Evolutionary conservation across 2,797 vertebrate genomes (phyloP).

Genomic region (Cercopithecus petaurista): DNA sequence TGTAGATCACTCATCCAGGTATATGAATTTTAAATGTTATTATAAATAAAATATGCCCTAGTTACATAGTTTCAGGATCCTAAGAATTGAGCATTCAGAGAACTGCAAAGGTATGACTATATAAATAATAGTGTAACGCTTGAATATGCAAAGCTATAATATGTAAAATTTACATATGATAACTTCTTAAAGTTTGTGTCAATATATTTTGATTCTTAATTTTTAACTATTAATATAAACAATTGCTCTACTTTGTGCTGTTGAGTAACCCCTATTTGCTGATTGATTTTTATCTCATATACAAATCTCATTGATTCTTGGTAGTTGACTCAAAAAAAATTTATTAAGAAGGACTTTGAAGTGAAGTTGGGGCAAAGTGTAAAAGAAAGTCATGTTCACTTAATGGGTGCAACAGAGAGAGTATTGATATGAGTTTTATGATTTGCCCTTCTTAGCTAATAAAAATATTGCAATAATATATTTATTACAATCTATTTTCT

Average conservation of each 20-base stretch:
- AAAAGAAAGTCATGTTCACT: neutral
- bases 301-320: neutral
- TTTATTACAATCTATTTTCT: neutral
- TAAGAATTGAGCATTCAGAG: neutral
- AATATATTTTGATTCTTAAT: neutral
- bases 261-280: neutral
- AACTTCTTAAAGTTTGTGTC: neutral
- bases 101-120: neutral
- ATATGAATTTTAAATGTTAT: neutral
- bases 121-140: neutral
- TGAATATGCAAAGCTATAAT: neutral
- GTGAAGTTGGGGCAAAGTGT: neutral
- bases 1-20: neutral
- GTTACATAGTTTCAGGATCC: neutral
- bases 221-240: conserved; percentile 3
- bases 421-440: neutral
- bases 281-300: neutral
- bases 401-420: neutral
- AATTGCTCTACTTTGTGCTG: neutral
- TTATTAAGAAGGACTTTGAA: neutral
- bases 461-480: neutral
- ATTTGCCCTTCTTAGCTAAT: neutral
- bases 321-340: neutral
- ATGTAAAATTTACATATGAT: neutral
- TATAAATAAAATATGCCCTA: neutral